Conservation (phyloP, 2,797 vertebrate genomes). For the Oophaga sylvatica region DNA sequence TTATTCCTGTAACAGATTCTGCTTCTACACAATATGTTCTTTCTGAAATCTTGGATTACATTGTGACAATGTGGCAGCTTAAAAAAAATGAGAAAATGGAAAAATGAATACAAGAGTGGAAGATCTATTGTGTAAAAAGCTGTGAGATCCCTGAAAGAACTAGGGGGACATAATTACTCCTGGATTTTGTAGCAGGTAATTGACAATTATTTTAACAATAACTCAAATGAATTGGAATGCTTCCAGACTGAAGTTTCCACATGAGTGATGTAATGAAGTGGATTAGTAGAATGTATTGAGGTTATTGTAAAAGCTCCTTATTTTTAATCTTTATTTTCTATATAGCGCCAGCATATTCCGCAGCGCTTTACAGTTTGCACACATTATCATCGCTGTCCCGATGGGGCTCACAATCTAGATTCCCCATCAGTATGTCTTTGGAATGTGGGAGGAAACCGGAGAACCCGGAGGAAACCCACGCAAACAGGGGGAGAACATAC, state of each 20-base stretch:
- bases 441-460: too few species aligned
- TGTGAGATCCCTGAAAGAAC: background rate
- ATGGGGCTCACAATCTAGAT: too few species aligned
- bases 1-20: background rate
- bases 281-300: background rate
- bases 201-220: conserved; percentile 6
- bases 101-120: background rate
- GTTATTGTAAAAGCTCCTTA: background rate
- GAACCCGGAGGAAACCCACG: too few species aligned
- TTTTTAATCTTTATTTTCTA: too few species aligned
- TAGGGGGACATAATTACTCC: background rate
- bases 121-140: background rate
- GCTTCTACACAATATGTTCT: background rate
- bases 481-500: too few species aligned
- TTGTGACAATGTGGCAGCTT: background rate
- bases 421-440: too few species aligned
- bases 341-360: too few species aligned
- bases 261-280: background rate
- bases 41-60: conserved; percentile 12
- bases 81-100: background rate
- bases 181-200: background rate
- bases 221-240: background rate
- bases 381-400: too few species aligned
- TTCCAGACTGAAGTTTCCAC: background rate
- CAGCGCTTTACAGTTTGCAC: too few species aligned